Base-by-base conservation (phyloP, 1,140 invertebrate genomes). In the Ectropis grisescens region DNA sequence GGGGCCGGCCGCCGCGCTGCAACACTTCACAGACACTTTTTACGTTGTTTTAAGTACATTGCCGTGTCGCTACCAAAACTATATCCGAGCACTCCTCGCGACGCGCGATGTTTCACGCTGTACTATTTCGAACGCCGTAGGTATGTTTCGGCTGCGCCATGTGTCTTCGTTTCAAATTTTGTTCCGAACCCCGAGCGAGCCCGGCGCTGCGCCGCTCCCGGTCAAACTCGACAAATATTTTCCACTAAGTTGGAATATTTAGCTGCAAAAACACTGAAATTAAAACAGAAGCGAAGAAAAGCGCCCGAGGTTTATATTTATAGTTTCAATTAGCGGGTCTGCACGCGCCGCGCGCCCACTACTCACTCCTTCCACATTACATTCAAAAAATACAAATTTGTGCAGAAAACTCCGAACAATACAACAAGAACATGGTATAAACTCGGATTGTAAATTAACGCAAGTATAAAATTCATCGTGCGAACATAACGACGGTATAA, bases 321-420 rank as follows among this genome's bases (percentile, higher is more conserved):
- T 71, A 69, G 65, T 75, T 67, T 71, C 65, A 75, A 75, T 75
- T 71, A 71, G 55, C 49, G 50, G 51, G 47, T 60, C 60, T 52
- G 58, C 65, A 64, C 58, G 61, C 57, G 50, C 45, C 56, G 46
- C 42, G 41, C 22, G 41, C 38, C 37, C 38, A 33, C 45, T 35
- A n/a, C n/a, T n/a, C n/a, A n/a, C n/a, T n/a, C n/a, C n/a, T n/a
- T n/a, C n/a, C n/a, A n/a, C n/a, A n/a, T n/a, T n/a, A n/a, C n/a
- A n/a, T n/a, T n/a, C n/a, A n/a, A n/a, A n/a, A n/a, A n/a, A n/a
- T n/a, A n/a, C n/a, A n/a, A n/a, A n/a, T n/a, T n/a, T n/a, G n/a
- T n/a, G n/a, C n/a, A n/a, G n/a, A n/a, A n/a, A n/a, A n/a, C n/a
- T n/a, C n/a, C n/a, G n/a, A n/a, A n/a, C n/a, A n/a, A n/a, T n/a